A percentile compares a stretch with the other conserved stretches of the same genome.
Evolutionary conservation across 2,888 invertebrate species (phyloP).

Genomic region (Drosophila maculinotata): DNA sequence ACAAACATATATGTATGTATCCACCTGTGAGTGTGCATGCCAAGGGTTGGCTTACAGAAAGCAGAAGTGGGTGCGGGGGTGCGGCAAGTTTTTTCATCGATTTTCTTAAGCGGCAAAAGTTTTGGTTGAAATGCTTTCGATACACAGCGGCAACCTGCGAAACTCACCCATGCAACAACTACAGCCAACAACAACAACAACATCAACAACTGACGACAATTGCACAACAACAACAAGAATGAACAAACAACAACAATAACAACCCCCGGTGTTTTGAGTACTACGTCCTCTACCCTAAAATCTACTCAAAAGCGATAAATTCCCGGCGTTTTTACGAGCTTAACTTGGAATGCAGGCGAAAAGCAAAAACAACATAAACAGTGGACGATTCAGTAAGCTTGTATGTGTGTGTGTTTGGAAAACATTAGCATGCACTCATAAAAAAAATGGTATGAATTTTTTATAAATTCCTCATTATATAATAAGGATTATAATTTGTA

Average conservation of each 20-base stretch:
- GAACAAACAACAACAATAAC: slow-evolving; percentile 44
- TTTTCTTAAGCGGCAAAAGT: slow-evolving; percentile 71
- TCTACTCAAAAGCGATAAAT: slow-evolving; percentile 77
- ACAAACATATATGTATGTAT: not conserved
- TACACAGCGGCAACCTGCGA: slow-evolving; percentile 31
- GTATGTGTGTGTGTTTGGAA: slow-evolving; percentile 23
- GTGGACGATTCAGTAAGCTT: slow-evolving; percentile 16
- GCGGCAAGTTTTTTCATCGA: slow-evolving; percentile 51
- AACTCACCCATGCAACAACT: slow-evolving; percentile 68
- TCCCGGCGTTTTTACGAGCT: slow-evolving; percentile 75
- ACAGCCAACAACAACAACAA: slow-evolving; percentile 34
- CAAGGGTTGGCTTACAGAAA: slow-evolving; percentile 21
- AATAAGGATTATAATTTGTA: too few species aligned
- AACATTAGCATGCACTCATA: slow-evolving; percentile 28
- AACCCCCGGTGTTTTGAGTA: slow-evolving; percentile 33
- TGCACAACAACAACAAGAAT: slow-evolving; percentile 48
- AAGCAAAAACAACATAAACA: slow-evolving; percentile 43
- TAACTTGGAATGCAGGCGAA: slow-evolving; percentile 58
- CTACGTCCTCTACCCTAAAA: slow-evolving; percentile 45
- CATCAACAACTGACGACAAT: slow-evolving; percentile 47
- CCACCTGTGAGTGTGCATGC: slow-evolving; percentile 60
- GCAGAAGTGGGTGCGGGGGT: slow-evolving; percentile 1
- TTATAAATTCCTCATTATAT: too few species aligned
- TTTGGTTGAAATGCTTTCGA: slow-evolving; percentile 38
- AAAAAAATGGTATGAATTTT: not conserved